Percentiles rank a stretch among this genome's conserved stretches.
Evolutionary conservation across 2,113 vertebrate genomes (phyloP).

Genomic region (Reinhardtius hippoglossoides): DNA sequence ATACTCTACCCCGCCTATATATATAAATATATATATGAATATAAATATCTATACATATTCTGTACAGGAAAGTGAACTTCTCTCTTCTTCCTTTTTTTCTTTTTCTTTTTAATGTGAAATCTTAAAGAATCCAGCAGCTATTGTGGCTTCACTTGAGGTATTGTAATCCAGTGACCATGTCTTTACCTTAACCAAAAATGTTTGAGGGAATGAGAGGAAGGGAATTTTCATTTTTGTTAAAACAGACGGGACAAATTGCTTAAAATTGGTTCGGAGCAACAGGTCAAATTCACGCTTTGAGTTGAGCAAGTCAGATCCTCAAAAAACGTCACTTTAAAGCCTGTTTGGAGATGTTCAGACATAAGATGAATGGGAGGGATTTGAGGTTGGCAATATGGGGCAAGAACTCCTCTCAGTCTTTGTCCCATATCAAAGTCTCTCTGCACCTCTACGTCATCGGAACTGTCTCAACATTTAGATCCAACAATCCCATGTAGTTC

Average conservation of each 20-base stretch:
- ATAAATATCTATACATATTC: constrained; percentile 80
- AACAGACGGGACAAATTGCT: constrained; percentile 32
- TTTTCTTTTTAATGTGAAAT: constrained; percentile 76
- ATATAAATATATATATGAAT: constrained; percentile 78
- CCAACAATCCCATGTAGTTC: constrained; percentile 11
- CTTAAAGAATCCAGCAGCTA: constrained; percentile 81
- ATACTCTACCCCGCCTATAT: constrained; percentile 83
- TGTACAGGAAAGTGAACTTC: constrained; percentile 79
- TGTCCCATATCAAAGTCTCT: constrained; percentile 27
- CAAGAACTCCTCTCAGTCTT: constrained; percentile 32
- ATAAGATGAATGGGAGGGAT: constrained; percentile 20
- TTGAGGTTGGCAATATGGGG: constrained; percentile 28
- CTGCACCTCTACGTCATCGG: constrained; percentile 16
- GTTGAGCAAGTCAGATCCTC: constrained; percentile 49
- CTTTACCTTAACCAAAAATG: constrained; percentile 82
- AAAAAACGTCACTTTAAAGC: constrained; percentile 62
- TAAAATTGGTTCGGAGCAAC: constrained; percentile 46
- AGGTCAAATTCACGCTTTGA: constrained; percentile 35
- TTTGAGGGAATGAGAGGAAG: constrained; percentile 64
- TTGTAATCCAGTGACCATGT: constrained; percentile 80
- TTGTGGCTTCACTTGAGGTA: constrained; percentile 79
- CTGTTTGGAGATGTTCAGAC: constrained; percentile 37
- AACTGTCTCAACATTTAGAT: constrained; percentile 63
- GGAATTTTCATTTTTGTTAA: constrained; percentile 51
- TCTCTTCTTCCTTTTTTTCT: constrained; percentile 63